Evolutionary conservation across 2,888 invertebrate species (phyloP).

Genomic region (Drosophila picticornis): DNA sequence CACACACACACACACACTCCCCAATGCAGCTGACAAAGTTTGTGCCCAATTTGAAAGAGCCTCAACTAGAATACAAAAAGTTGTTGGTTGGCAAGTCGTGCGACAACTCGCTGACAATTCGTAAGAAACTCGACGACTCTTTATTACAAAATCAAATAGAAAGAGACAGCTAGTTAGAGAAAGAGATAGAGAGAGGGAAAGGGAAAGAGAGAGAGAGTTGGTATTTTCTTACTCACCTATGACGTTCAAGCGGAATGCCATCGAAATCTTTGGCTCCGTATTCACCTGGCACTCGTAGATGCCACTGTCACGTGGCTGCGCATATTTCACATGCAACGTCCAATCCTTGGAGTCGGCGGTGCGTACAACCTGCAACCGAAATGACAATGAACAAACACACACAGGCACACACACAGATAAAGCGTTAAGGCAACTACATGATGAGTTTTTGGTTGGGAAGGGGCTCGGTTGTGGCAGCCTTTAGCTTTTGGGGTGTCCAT

Average conservation of each 20-base stretch:
- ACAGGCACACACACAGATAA: conserved; percentile 49
- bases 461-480: neutral
- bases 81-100: conserved; percentile 52
- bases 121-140: conserved; percentile 22
- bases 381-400: conserved; percentile 22
- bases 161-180: neutral
- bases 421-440: conserved; percentile 35
- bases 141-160: conserved; percentile 17
- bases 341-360: conserved; percentile 94
- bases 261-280: conserved; percentile 95
- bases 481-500: conserved; percentile 41
- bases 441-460: neutral
- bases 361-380: conserved; percentile 81
- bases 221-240: conserved; percentile 87
- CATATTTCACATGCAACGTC: conserved; percentile 95
- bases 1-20: neutral
- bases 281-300: conserved; percentile 88
- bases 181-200: too few species aligned
- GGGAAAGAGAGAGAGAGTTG: neutral
- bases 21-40: conserved; percentile 46
- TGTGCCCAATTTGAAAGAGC: conserved; percentile 62
- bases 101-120: conserved; percentile 65
- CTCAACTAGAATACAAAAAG: conserved; percentile 32
- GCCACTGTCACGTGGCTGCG: conserved; percentile 93
- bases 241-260: conserved; percentile 93